Base-by-base conservation (phyloP, 2,797 vertebrate genomes). In the Spondyliosoma cantharus region DNA sequence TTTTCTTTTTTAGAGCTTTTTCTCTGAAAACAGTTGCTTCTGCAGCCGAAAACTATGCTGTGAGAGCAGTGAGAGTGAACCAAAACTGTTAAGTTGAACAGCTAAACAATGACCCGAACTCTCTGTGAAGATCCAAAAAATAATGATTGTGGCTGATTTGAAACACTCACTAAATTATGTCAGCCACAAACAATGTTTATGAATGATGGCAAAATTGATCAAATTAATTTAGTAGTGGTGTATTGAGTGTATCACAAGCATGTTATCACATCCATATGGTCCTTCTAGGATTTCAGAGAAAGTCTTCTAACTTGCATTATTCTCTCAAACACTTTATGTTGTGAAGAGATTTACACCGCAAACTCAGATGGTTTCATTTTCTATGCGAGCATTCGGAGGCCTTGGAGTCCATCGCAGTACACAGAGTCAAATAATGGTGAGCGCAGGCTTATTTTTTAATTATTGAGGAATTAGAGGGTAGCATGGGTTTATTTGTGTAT, bases 381-480 rank as follows among this genome's bases (percentile, higher is more conserved):
- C 22, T 56, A 1, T 65, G 63, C 11, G 48, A 76, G 80, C 45
- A 67, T 37, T 68, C 73, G 12, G 77, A 78, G 62, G 88, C 72
- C 49, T 54, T 74, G 82, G 76, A 90, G 74, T 80, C 68, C 57
- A 80, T 60, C 37, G 22, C 77, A 88, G 84, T 67, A 81, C 82
- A 86, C 43, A 4, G 63, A 84, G 83, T 81, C 71, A 79, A 89
- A 81, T 87, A 81, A 87, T 91, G 78, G 89, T 77, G 76, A 90
- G 81, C 84, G 45, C 71, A 57, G 83, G 84, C 89, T 93, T 94
- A 83, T 88, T 93, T 92, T 95, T 94, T 94, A 93, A 95, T 94
- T 92, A 95, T 89, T 76, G 78, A 68, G 88, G 92, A 94, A 93
- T 94, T 94, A 93, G 86, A 88, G 86, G 85, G 82, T 87, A 90